Evolutionary conservation across 2,888 invertebrate species (phyloP).

Genomic region (Sarcophaga subvicina): DNA sequence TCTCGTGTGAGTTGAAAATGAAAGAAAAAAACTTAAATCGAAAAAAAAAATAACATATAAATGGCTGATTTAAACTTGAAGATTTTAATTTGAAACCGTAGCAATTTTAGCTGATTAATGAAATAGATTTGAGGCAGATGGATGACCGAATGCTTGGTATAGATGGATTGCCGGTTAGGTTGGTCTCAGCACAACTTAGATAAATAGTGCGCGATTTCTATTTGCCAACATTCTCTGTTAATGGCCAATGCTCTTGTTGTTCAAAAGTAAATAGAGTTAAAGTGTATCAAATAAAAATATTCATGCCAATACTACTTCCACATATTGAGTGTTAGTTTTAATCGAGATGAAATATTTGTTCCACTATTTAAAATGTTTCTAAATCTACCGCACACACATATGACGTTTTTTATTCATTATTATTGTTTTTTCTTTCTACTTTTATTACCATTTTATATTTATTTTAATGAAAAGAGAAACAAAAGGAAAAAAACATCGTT

Average conservation of each 20-base stretch:
- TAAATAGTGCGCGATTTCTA: slow-evolving; percentile 32
- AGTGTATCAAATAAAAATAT: slow-evolving; percentile 21
- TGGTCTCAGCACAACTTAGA: slow-evolving; percentile 11
- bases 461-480: neutral
- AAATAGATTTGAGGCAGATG: slow-evolving; percentile 57
- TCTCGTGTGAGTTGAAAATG: slow-evolving; percentile 9
- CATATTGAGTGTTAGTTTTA: slow-evolving; percentile 9
- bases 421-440: slow-evolving; percentile 9
- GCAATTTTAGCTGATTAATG: slow-evolving; percentile 60
- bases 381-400: slow-evolving; percentile 27
- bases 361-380: slow-evolving; percentile 29
- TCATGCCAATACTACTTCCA: neutral
- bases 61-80: slow-evolving; percentile 48
- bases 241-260: slow-evolving; percentile 1
- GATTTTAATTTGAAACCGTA: slow-evolving; percentile 57
- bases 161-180: neutral
- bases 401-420: slow-evolving; percentile 12
- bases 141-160: slow-evolving; percentile 19
- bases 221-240: slow-evolving; percentile 34
- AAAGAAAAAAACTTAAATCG: slow-evolving; percentile 3
- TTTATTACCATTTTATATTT: neutral
- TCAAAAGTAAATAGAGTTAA: slow-evolving; percentile 17
- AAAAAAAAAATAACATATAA: slow-evolving; percentile 22
- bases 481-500: neutral
- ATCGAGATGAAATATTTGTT: slow-evolving; percentile 43